Base-by-base conservation (phyloP, 2,797 vertebrate genomes). In the Aeoliscus strigatus region DNA sequence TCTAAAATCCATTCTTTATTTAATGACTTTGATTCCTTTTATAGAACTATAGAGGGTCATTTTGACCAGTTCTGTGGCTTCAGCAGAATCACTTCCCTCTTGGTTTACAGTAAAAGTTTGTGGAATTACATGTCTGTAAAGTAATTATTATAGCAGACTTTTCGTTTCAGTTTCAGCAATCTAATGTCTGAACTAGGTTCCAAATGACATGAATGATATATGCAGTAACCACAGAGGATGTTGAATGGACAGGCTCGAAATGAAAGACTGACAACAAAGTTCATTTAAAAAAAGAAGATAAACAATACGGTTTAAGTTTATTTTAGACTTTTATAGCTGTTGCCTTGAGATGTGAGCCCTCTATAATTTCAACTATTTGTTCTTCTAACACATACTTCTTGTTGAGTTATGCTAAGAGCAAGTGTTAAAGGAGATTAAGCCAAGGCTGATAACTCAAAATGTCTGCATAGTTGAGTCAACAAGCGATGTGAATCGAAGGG, bases 361-460 rank as follows among this genome's bases (percentile, higher is more conserved):
- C n/a, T n/a, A n/a, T n/a, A n/a, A n/a, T n/a, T n/a, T n/a, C 6
- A 17, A 27, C 41, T 66, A 40, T 45, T 66, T 63, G 13, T 10
- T 44, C n/a, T 47, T 39, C 46, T 41, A 58, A 51, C 39, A 35
- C 42, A 29, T 6, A 28, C 25, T 38, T 7, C 30, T 7, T 39
- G 27, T 44, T 61, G 45, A 71, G 42, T 71, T 60, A 54, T 45
- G 18, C 27, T 45, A 40, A 27, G 28, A 21, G 25, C 35, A 32
- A 33, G 46, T 23, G 35, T 49, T 24, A 51, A 76, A 64, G 60
- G 65, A 77, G 56, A 75, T 70, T 67, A 67, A 69, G 66, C 55
- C 13, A 43, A 34, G 0, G 18, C 65, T 75, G 68, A 71, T 71
- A 65, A 74, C 34, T 74, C 28, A 66, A 70, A 75, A 74, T 68